Evolutionary conservation across 2,113 vertebrate genomes (phyloP), one percentile per base, ranked within the genome.

Genomic region (Chaetodon auriga): DNA sequence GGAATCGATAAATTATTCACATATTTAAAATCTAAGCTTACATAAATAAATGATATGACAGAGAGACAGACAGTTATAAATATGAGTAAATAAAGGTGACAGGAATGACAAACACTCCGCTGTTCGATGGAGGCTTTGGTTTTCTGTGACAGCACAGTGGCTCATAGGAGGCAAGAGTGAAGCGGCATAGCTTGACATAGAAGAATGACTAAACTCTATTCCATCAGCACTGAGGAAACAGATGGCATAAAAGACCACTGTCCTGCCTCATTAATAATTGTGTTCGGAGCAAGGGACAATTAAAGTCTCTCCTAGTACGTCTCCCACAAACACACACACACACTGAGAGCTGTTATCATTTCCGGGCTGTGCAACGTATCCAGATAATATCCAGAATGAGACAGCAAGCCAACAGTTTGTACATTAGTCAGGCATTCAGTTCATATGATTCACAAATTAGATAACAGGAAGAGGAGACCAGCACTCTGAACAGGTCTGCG

Each of bases 401-500:
- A 80, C 45, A 51, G 62, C 54, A 71, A 68, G 83, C 58, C 51
- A 60, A 80, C 58, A 25, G 41, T 74, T 77, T 83, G 55, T 65
- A 58, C 68, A 88, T 78, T 68, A 71, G 38, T 68, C 49, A 62
- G 64, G 65, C 58, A 64, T 78, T 61, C n/a, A 49, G 79, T 81
- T 78, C 46, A 86, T 70, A 72, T 72, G 38, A 82, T 80, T 85
- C 13, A 54, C 55, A 83, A 41, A 66, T 68, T 41, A 73, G 14
- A 74, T 38, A 18, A 86, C 53, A 69, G 23, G 23, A 76, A 72
- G 68, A 75, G 61, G 30, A 51, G 49, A 23, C 3, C 80, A 36
- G 61, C 25, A 30, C 72, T 85, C 62, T 74, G 83, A 84, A 80
- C 86, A 87, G 57, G 85, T 86, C 85, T 90, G 91, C 71, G 78